phyloP scores from a whole-genome alignment of 1,140 invertebrate species.

The Hetaerina americana region DNA sequence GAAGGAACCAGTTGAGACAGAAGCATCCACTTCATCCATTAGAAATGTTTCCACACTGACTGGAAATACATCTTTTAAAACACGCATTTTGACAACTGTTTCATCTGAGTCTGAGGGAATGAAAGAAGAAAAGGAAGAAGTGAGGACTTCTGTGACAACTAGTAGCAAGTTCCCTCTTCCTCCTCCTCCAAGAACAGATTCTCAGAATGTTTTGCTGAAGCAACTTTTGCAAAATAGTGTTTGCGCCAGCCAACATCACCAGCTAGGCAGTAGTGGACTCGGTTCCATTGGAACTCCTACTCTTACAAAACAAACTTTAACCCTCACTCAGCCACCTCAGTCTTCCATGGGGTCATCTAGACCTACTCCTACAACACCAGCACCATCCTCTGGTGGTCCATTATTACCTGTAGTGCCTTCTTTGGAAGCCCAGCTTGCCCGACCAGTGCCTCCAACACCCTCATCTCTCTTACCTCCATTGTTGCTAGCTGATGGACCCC shows the following conservation, averaged over 20 bases:
- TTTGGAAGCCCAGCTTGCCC: conserved; percentile 55
- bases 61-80: too few relatives aligned
- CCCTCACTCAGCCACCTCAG: conserved; percentile 1
- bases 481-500: conserved; percentile 10
- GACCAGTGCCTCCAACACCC: conserved; percentile 49
- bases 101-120: neutral
- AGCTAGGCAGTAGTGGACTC: conserved; percentile 8
- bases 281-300: conserved; percentile 6
- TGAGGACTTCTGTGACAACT: neutral
- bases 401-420: conserved; percentile 53
- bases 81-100: neutral
- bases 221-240: conserved; percentile 77
- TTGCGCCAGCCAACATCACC: conserved; percentile 38
- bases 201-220: conserved; percentile 80
- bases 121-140: conserved; percentile 4
- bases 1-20: conserved; percentile 11
- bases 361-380: conserved; percentile 1
- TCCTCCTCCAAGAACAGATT: conserved; percentile 32
- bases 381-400: conserved; percentile 33
- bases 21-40: conserved; percentile 6
- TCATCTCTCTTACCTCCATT: conserved; percentile 31
- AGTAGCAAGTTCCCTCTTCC: neutral
- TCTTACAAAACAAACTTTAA: conserved; percentile 7
- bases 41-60: neutral
- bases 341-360: conserved; percentile 3